Evolutionary conservation across 1,140 invertebrate genomes (phyloP).

Genomic region (Ips nitidus): DNA sequence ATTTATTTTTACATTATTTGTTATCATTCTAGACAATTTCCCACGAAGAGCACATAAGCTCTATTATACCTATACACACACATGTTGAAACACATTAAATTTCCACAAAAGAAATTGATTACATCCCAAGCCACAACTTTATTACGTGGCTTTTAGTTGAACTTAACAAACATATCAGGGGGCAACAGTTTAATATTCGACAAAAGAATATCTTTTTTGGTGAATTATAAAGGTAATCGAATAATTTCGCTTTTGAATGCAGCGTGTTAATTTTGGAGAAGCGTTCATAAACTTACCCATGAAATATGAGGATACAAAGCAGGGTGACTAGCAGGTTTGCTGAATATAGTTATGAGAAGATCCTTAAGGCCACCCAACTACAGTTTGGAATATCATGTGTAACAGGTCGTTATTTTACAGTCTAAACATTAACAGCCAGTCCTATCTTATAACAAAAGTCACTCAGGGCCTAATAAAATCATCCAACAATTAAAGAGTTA

Average conservation of each 20-base stretch:
- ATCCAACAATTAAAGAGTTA: too few relatives aligned
- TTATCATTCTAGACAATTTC: too few relatives aligned
- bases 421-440: too few relatives aligned
- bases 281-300: slow-evolving; percentile 20
- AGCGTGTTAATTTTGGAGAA: slow-evolving; percentile 22
- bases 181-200: slow-evolving; percentile 17
- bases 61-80: neutral
- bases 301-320: slow-evolving; percentile 11
- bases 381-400: too few relatives aligned
- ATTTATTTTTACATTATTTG: too few relatives aligned
- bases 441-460: too few relatives aligned
- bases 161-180: slow-evolving; percentile 13
- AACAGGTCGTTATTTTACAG: too few relatives aligned
- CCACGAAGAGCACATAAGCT: too few relatives aligned
- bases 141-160: slow-evolving; percentile 2
- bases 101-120: slow-evolving; percentile 2
- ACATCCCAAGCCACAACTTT: neutral
- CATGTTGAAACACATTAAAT: neutral
- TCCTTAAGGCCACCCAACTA: too few relatives aligned
- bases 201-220: slow-evolving; percentile 28
- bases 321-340: neutral
- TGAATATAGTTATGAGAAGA: too few relatives aligned
- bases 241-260: slow-evolving; percentile 28
- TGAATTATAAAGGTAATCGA: slow-evolving; percentile 30
- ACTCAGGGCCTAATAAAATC: too few relatives aligned